These are phyloP conservation scores for Centropus bengalensis DNA, from an alignment of 2,113 vertebrate genomes.

Conservation along the genomic window DNA sequence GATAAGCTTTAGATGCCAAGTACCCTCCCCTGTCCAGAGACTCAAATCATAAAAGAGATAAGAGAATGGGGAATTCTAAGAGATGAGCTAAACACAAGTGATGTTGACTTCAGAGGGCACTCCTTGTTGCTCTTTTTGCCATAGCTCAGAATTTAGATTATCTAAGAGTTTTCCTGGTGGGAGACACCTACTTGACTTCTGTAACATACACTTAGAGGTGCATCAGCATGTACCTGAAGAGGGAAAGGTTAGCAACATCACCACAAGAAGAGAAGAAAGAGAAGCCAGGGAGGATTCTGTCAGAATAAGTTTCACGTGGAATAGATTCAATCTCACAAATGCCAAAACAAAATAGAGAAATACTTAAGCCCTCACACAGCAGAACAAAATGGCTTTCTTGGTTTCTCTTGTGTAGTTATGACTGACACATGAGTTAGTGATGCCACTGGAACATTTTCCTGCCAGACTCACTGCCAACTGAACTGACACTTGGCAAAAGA, in stretches of 20 bases:
- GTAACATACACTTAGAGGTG: background rate
- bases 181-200: background rate
- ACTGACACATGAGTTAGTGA: background rate
- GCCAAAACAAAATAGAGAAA: background rate
- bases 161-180: background rate
- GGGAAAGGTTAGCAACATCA: background rate
- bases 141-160: background rate
- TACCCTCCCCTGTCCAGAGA: background rate
- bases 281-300: background rate
- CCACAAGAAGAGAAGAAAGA: background rate
- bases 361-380: background rate
- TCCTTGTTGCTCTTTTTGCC: background rate
- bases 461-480: background rate
- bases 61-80: background rate
- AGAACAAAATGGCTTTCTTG: background rate
- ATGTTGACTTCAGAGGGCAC: background rate
- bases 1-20: background rate
- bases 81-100: background rate
- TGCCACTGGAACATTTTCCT: background rate
- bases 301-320: background rate
- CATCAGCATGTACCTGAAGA: background rate
- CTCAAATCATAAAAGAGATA: background rate
- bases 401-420: background rate
- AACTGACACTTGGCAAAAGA: background rate
- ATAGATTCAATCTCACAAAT: background rate